Percentiles rank a stretch among this genome's conserved stretches.
phyloP scores from a whole-genome alignment of 2,888 invertebrate genomes.

The Hylaea fasciaria region DNA sequence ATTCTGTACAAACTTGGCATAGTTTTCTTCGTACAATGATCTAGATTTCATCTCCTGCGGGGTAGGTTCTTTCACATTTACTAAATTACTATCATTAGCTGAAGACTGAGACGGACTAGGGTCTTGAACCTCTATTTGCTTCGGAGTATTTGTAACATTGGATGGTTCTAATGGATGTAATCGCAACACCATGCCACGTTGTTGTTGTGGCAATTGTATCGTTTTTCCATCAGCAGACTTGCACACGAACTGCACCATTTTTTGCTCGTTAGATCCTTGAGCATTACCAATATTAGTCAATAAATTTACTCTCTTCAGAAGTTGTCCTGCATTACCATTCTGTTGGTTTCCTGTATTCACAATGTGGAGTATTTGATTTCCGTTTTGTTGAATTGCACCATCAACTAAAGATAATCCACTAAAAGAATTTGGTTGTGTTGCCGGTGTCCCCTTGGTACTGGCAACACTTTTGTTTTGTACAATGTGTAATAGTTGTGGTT shows the following conservation, averaged over 20 bases:
- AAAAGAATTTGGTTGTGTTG: slow-evolving; percentile 64
- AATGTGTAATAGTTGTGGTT: slow-evolving; percentile 77
- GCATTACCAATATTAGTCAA: slow-evolving; percentile 77
- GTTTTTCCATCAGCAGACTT: slow-evolving; percentile 86
- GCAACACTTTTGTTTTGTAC: slow-evolving; percentile 73
- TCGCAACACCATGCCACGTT: slow-evolving; percentile 81
- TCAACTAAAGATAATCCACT: slow-evolving; percentile 77
- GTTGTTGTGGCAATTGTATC: slow-evolving; percentile 83
- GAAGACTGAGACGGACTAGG: slow-evolving; percentile 52
- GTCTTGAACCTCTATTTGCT: slow-evolving; percentile 64
- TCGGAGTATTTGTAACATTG: slow-evolving; percentile 55
- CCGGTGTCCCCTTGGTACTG: slow-evolving; percentile 58
- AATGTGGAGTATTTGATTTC: slow-evolving; percentile 80
- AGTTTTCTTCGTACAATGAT: slow-evolving; percentile 83
- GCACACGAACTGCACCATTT: slow-evolving; percentile 87
- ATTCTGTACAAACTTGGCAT: slow-evolving; percentile 82
- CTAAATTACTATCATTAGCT: slow-evolving; percentile 46
- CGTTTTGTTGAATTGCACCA: slow-evolving; percentile 72
- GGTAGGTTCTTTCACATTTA: slow-evolving; percentile 55
- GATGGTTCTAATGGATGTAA: slow-evolving; percentile 76
- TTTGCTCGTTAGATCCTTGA: slow-evolving; percentile 80
- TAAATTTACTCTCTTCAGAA: slow-evolving; percentile 80
- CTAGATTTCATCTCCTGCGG: slow-evolving; percentile 80
- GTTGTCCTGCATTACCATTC: slow-evolving; percentile 66
- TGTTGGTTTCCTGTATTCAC: slow-evolving; percentile 78